Base-by-base conservation (phyloP, 2,113 vertebrate genomes). In the Callipepla squamata region DNA sequence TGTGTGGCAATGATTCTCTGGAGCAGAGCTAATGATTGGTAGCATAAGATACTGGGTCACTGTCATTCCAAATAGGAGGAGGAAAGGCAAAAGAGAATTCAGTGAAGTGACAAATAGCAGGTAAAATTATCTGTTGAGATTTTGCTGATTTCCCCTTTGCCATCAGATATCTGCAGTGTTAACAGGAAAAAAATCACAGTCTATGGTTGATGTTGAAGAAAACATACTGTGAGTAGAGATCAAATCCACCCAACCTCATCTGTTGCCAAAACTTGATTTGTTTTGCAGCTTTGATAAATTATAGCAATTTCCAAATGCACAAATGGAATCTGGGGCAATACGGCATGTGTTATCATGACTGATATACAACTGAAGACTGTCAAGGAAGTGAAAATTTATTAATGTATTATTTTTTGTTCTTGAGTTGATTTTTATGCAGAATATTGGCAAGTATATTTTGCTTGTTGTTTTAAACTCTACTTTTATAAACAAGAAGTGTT, bases 201-300 rank as follows among this genome's bases (percentile, higher is more conserved):
- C 58, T 76, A 87, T 55, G 23, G 28, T 1, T 72, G 62, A 82
- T 26, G 13, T 25, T 82, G 67, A 79, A 76, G 63, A 63, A 91
- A 91, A 77, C 19, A 58, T 3, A 1, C 6, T 80, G 25, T 85
- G 84, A 91, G 77, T 38, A 93, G 50, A 89, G 38, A 94, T 77
- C 50, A 73, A n/a, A 85, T 58, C 21, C n/a, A 9, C 40, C 85
- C 62, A 90, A 79, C 14, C 28, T 82, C 50, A 85, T 91, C 79
- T 85, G 47, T 82, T 94, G 72, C 55, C 75, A 80, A 89, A 93
- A 82, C 28, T 62, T 85, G 74, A 85, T 67, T 85, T 81, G 75
- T 40, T 30, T 48, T 85, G 36, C 38, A 89, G 42, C 19, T 94
- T 94, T 96, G 89, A 96, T 85, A 84, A 91, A 96, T 92, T 92